Evolutionary conservation across 2,888 invertebrate species (phyloP).

Genomic region (Zaprionus bogoriensis): DNA sequence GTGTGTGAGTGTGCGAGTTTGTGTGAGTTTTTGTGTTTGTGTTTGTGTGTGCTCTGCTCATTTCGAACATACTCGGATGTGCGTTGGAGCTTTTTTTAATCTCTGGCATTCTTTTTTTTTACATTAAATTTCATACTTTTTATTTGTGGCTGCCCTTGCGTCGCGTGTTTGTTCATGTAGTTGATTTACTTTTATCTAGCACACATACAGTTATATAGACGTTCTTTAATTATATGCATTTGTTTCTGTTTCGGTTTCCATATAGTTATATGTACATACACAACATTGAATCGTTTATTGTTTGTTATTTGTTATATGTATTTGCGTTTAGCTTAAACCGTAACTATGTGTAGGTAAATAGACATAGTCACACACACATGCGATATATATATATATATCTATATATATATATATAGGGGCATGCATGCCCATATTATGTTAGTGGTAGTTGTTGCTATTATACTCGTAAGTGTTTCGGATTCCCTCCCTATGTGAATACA

Average conservation of each 20-base stretch:
- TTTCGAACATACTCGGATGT: slow-evolving; percentile 46
- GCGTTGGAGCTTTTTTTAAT: slow-evolving; percentile 52
- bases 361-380: slow-evolving; percentile 68
- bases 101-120: slow-evolving; percentile 43
- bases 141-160: slow-evolving; percentile 24
- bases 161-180: slow-evolving; percentile 15
- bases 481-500: slow-evolving; percentile 7
- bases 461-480: slow-evolving; percentile 27
- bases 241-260: slow-evolving; percentile 11
- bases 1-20: slow-evolving; percentile 2
- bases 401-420: too few species aligned
- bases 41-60: slow-evolving; percentile 23
- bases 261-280: slow-evolving; percentile 64
- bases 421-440: slow-evolving; percentile 42
- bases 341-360: slow-evolving; percentile 71
- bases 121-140: slow-evolving; percentile 44
- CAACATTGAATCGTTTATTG: slow-evolving; percentile 76
- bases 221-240: slow-evolving; percentile 56
- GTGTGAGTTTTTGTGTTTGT: slow-evolving; percentile 5
- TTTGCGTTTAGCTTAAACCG: slow-evolving; percentile 60
- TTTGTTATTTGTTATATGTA: slow-evolving; percentile 14
- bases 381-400: too few species aligned
- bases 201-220: slow-evolving; percentile 58
- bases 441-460: slow-evolving; percentile 40
- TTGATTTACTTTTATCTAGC: slow-evolving; percentile 43